Evolutionary conservation across 2,797 vertebrate species (phyloP).

Genomic region (Acanthis flammea): DNA sequence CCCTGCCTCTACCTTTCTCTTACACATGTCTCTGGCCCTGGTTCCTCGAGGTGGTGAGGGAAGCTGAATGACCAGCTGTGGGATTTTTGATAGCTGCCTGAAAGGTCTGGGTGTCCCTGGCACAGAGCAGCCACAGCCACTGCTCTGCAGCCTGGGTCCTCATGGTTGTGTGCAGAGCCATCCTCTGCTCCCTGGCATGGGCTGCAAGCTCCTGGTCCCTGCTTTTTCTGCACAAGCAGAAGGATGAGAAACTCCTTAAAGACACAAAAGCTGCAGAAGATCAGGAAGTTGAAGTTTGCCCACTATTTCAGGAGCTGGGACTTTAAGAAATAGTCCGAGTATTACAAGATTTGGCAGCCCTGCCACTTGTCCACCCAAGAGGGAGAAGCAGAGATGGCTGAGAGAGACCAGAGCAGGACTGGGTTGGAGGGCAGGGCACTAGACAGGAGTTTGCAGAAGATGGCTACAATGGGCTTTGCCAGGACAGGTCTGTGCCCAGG

Average conservation of each 20-base stretch:
- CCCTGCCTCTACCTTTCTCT: neutral
- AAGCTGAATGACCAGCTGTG: fast-evolving
- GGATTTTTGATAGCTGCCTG: neutral
- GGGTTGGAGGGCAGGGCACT: neutral
- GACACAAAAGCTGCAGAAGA: neutral
- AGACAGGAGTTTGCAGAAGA: neutral
- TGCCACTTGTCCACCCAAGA: neutral
- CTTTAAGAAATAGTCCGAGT: slow-evolving; percentile 27
- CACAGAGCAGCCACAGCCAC: neutral
- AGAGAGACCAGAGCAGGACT: neutral
- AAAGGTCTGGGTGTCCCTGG: neutral
- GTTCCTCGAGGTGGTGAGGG: neutral
- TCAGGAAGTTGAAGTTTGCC: neutral
- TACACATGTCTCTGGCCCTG: neutral
- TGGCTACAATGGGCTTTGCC: neutral
- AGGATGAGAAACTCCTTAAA: neutral
- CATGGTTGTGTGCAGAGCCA: neutral
- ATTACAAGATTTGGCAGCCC: slow-evolving; percentile 14
- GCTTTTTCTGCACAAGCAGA: neutral
- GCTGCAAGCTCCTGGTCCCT: neutral
- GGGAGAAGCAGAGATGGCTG: neutral
- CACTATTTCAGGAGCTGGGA: neutral
- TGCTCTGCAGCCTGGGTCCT: neutral
- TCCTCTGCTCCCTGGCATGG: neutral
- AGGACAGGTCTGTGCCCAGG: neutral